These are phyloP conservation scores for Syngnathus rostellatus DNA, from an alignment of 2,797 vertebrate genomes.

Conservation along the genomic window DNA sequence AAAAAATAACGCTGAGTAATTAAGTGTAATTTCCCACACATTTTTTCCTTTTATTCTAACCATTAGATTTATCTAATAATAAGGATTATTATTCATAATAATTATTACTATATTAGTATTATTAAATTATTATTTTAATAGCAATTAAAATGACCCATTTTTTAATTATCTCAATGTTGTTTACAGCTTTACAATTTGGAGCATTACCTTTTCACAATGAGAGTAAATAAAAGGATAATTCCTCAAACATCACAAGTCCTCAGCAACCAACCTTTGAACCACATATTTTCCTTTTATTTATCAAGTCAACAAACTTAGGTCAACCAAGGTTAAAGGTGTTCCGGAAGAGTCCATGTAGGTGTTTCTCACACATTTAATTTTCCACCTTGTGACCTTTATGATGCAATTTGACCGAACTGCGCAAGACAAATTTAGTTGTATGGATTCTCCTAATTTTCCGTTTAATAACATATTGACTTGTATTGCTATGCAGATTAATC, in stretches of 20 bases:
- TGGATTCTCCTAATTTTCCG: not conserved
- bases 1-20: not conserved
- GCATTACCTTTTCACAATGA: slow-evolving; percentile 23
- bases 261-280: slow-evolving; percentile 13
- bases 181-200: not conserved
- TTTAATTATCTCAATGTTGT: slow-evolving; percentile 4
- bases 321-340: not conserved
- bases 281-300: slow-evolving; percentile 11
- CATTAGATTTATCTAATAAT: not conserved
- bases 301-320: not conserved
- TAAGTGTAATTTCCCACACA: not conserved
- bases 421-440: not conserved
- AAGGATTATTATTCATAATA: no score
- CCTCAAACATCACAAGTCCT: slow-evolving; percentile 6
- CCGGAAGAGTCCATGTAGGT: no score
- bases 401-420: not conserved
- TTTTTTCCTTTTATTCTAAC: no score
- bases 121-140: no score
- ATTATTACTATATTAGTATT: no score
- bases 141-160: not conserved
- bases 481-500: not conserved
- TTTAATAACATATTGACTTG: not conserved
- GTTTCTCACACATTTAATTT: not conserved
- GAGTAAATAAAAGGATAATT: slow-evolving; percentile 9
- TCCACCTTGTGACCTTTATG: not conserved